phyloP scores from a whole-genome alignment of 2,888 invertebrate species.

The Galeopsomyia nigrocyanea region DNA sequence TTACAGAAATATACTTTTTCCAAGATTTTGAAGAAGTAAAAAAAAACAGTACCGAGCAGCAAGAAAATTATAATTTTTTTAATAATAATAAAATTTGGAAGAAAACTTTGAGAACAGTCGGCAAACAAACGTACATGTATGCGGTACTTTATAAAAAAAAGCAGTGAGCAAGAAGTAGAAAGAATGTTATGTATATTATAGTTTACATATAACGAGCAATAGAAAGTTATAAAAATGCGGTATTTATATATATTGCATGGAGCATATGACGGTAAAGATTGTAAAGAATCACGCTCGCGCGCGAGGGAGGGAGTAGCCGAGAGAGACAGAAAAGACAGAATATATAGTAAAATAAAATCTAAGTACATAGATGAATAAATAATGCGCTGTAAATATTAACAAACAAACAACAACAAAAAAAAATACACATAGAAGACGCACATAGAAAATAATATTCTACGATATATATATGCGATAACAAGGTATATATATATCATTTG shows the following conservation, averaged over 20 bases:
- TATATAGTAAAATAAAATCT: slow-evolving; percentile 33
- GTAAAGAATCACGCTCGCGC: neutral
- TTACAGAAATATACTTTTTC: no score
- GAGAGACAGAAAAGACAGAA: slow-evolving; percentile 49
- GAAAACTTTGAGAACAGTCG: no score
- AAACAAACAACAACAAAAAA: slow-evolving; percentile 44
- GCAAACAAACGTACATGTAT: no score
- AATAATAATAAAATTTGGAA: neutral
- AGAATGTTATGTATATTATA: slow-evolving; percentile 48
- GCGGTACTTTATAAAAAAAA: slow-evolving; percentile 22
- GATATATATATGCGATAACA: slow-evolving; percentile 51
- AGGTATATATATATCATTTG: slow-evolving; percentile 40
- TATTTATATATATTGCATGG: slow-evolving; percentile 37
- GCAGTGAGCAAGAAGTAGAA: slow-evolving; percentile 40
- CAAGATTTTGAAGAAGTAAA: no score
- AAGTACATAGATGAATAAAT: slow-evolving; percentile 42
- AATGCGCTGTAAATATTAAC: slow-evolving; percentile 64
- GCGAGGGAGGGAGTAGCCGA: slow-evolving; percentile 41
- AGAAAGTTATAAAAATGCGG: slow-evolving; percentile 38
- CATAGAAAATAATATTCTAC: slow-evolving; percentile 63
- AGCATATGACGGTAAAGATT: neutral
- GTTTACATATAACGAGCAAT: slow-evolving; percentile 48
- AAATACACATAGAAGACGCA: slow-evolving; percentile 51
- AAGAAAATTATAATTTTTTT: no score
- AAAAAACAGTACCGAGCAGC: no score